phyloP scores from a whole-genome alignment of 2,797 vertebrate species.

The Onychomys leucogaster region DNA sequence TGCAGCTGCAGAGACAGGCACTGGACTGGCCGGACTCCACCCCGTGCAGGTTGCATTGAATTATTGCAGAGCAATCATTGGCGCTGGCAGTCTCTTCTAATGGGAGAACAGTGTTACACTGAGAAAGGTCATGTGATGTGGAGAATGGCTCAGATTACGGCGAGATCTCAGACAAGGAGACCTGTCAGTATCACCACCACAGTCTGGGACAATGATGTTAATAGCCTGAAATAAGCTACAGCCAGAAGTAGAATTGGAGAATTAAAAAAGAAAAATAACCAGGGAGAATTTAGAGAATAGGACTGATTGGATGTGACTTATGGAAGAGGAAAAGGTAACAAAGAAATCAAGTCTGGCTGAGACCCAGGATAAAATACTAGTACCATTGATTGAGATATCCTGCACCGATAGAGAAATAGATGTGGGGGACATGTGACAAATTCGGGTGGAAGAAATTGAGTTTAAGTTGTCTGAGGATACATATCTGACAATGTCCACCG shows the following conservation, averaged over 20 bases:
- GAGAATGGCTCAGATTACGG: not conserved
- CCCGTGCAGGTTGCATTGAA: not conserved
- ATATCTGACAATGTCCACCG: not conserved
- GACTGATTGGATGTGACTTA: not conserved
- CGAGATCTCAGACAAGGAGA: not conserved
- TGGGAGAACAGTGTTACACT: not conserved
- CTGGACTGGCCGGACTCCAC: not conserved
- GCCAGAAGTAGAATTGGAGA: not conserved
- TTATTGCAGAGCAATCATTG: not conserved
- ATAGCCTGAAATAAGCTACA: conserved; percentile 42
- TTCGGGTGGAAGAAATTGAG: not conserved
- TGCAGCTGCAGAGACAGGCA: not conserved
- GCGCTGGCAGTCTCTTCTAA: not conserved
- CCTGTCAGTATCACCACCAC: not conserved
- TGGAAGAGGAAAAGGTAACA: not conserved
- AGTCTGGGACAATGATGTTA: conserved; percentile 17
- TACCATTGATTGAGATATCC: not conserved
- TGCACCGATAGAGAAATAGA: not conserved
- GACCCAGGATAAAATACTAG: not conserved
- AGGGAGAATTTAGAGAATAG: conserved; percentile 7
- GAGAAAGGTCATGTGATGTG: not conserved
- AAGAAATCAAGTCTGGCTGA: not conserved
- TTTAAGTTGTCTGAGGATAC: not conserved
- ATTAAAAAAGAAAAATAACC: conserved; percentile 49
- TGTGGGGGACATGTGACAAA: not conserved